Base-by-base conservation (phyloP, 2,113 vertebrate genomes). In the Phyllostomus discolor region DNA sequence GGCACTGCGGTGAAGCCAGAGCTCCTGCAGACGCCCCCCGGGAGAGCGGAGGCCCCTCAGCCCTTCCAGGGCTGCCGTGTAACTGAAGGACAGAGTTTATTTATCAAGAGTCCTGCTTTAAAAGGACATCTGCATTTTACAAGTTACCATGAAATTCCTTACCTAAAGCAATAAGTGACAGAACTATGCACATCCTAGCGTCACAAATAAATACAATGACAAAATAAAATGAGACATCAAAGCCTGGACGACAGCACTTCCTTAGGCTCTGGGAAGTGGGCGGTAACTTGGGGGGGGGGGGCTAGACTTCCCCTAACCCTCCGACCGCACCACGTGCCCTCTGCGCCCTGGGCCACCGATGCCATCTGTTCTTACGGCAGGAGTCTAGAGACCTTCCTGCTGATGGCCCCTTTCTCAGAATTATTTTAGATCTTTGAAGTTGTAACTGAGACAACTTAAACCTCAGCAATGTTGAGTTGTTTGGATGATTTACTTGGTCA, bases 191-290 rank as follows among this genome's bases (percentile, higher is more conserved):
- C 5, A 52, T 26, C 26, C 12, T 54, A 73, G 28, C 24, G 59
- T 72, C 33, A 83, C 50, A 90, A 86, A n/a, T 70, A 67, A 46
- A 43, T 22, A 88, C 50, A 78, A 46, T 43, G 66, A 64, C 81
- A 50, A 67, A 50, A 48, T 2, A 48, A 3, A 52, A 66, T 6
- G 4, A 16, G 50, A 4, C 1, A 76, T 11, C 7, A 76, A 67
- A 26, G 9, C 50, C 64, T 35, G 10, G 89, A 46, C n/a, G 33
- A 41, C 4, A 35, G 62, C 59, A 33, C 19, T 76, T 20, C 50
- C 16, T 5, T 17, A 33, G 46, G 50, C 35, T 26, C 20, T 52
- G 14, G 16, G 43, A 16, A 31, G 43, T 4, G 11, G 38, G 41
- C 19, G 33, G 72, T 38, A 19, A 20, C 57, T 26, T 52, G 0